A percentile compares a stretch with the other conserved stretches of the same genome.
phyloP scores from a whole-genome alignment of 2,888 invertebrate genomes.

The Cryptophagus acutangulus region DNA sequence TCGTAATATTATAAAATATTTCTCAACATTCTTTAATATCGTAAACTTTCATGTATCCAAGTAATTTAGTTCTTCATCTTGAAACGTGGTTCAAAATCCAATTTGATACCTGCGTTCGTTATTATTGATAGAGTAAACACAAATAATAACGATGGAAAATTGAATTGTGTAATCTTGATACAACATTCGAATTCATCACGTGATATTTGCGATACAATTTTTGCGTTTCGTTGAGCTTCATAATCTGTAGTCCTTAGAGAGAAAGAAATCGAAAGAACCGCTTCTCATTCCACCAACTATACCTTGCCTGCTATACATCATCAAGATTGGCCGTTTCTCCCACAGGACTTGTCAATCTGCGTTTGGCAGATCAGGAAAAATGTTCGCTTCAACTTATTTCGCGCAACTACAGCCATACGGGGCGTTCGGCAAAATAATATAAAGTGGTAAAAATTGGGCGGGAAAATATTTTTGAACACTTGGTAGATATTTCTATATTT shows the following conservation, averaged over 20 bases:
- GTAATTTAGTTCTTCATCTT: too few relatives aligned
- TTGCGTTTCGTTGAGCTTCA: conserved; percentile 1
- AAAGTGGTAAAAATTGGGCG: too few relatives aligned
- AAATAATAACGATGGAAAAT: too few relatives aligned
- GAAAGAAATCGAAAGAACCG: neutral
- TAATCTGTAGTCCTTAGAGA: conserved; percentile 11
- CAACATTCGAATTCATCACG: conserved; percentile 1
- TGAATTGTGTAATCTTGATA: neutral
- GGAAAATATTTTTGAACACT: too few relatives aligned
- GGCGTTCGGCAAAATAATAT: too few relatives aligned
- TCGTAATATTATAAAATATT: too few relatives aligned
- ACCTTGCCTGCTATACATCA: conserved; percentile 29
- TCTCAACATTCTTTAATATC: too few relatives aligned
- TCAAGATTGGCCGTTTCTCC: conserved; percentile 33
- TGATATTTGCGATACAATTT: conserved; percentile 9
- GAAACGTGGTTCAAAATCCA: too few relatives aligned
- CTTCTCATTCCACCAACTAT: conserved; percentile 10
- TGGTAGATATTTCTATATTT: too few relatives aligned
- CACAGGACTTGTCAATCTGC: conserved; percentile 33
- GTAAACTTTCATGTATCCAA: too few relatives aligned
- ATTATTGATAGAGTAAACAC: too few relatives aligned
- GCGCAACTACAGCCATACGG: conserved; percentile 8
- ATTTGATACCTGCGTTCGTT: too few relatives aligned
- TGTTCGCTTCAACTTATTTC: conserved; percentile 20
- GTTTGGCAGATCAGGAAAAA: conserved; percentile 33